Percentiles rank a stretch among this genome's conserved stretches.
Evolutionary conservation across 2,797 vertebrate species (phyloP).

Genomic region (Esox lucius): DNA sequence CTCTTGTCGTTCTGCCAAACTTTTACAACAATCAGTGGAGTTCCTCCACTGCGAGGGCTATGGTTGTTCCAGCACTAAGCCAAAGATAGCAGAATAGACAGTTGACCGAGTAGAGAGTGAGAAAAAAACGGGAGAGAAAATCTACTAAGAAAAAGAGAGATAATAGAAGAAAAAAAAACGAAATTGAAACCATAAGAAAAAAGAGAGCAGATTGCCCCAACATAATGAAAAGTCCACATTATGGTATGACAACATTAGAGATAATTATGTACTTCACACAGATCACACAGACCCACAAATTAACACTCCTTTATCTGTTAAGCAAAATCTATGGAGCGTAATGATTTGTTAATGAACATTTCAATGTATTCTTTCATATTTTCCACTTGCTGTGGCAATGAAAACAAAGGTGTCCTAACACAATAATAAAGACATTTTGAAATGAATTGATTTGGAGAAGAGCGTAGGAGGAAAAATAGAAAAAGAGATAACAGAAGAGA

Average conservation of each 20-base stretch:
- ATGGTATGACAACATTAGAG: too few relatives aligned
- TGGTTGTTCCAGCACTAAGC: background rate
- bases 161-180: background rate
- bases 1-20: constrained; percentile 37
- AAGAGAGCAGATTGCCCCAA: too few relatives aligned
- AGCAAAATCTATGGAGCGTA: too few relatives aligned
- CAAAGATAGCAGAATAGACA: too few relatives aligned
- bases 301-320: too few relatives aligned
- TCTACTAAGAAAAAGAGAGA: background rate
- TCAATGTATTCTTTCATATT: background rate
- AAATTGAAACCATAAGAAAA: too few relatives aligned
- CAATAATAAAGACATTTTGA: too few relatives aligned
- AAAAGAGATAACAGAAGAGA: background rate
- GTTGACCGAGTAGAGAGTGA: background rate
- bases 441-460: background rate
- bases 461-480: constrained; percentile 5
- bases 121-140: background rate
- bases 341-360: too few relatives aligned
- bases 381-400: constrained; percentile 7
- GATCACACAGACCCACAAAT: too few relatives aligned
- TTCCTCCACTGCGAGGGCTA: constrained; percentile 34
- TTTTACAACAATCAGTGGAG: constrained; percentile 42
- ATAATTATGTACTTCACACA: too few relatives aligned
- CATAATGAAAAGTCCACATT: too few relatives aligned
- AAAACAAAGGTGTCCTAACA: background rate